Evolutionary conservation across 2,888 invertebrate genomes (phyloP).

Genomic region (Germaria angustata): DNA sequence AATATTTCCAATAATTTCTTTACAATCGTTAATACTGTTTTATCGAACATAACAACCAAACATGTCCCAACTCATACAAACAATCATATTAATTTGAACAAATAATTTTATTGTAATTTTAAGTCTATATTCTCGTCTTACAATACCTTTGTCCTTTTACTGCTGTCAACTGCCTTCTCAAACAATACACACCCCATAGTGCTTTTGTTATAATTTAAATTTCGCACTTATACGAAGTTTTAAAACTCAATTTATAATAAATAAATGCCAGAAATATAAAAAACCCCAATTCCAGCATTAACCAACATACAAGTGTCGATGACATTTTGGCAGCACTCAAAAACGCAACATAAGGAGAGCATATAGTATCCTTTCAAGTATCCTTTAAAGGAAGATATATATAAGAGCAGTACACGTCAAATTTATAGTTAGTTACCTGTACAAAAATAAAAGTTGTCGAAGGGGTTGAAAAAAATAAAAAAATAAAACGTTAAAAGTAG

Average conservation of each 20-base stretch:
- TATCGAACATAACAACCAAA: too few relatives aligned
- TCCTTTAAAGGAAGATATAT: neutral
- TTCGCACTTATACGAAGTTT: constrained; percentile 47
- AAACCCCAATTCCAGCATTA: neutral
- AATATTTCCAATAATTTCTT: too few relatives aligned
- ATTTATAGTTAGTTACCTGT: constrained; percentile 1
- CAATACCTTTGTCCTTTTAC: neutral
- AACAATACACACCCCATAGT: neutral
- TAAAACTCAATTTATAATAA: constrained; percentile 31
- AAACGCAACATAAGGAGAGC: constrained; percentile 5
- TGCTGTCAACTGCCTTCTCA: neutral
- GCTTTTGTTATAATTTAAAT: constrained; percentile 37
- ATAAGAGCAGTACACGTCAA: neutral
- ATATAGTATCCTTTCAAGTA: constrained; percentile 16
- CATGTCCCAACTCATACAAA: too few relatives aligned
- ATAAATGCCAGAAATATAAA: neutral
- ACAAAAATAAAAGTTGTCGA: neutral
- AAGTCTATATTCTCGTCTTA: neutral
- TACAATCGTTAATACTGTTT: too few relatives aligned
- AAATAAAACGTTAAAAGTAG: neutral
- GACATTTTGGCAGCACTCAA: constrained; percentile 70
- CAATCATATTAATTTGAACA: too few relatives aligned
- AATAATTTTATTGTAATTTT: neutral
- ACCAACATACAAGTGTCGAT: constrained; percentile 74
- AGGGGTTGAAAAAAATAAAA: constrained; percentile 11